phyloP scores from a whole-genome alignment of 2,888 invertebrate species.

The Sphaerophoria rueppellii region DNA sequence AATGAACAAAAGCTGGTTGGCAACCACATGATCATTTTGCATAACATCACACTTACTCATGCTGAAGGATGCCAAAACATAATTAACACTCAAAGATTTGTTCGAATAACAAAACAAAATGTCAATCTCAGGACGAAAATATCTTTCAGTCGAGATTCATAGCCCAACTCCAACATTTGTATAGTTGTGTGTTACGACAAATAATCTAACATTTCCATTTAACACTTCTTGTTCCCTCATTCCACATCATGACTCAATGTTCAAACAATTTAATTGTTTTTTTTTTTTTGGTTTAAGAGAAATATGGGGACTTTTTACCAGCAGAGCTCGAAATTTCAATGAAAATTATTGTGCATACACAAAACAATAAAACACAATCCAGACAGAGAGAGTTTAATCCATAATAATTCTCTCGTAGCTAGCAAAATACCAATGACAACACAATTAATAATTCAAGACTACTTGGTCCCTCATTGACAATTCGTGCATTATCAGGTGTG shows the following conservation, averaged over 20 bases:
- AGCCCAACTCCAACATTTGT: neutral
- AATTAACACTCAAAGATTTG: slow-evolving; percentile 3
- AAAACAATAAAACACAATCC: neutral
- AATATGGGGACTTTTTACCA: too few species aligned
- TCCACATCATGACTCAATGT: neutral
- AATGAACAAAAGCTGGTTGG: neutral
- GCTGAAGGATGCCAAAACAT: neutral
- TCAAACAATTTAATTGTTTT: slow-evolving; percentile 28
- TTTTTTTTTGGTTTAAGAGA: neutral
- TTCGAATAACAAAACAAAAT: slow-evolving; percentile 9
- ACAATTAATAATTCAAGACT: slow-evolving; percentile 61
- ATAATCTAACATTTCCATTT: slow-evolving; percentile 13
- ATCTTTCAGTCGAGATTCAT: slow-evolving; percentile 1
- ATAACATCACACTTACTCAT: neutral
- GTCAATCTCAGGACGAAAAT: neutral
- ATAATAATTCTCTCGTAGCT: neutral
- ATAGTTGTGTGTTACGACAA: neutral
- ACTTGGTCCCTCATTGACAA: slow-evolving; percentile 66
- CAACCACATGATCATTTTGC: neutral
- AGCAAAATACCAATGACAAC: slow-evolving; percentile 37
- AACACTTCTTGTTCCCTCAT: neutral
- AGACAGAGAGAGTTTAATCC: neutral
- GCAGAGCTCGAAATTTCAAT: too few species aligned
- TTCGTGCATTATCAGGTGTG: slow-evolving; percentile 20
- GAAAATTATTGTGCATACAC: too few species aligned